Base-by-base conservation (phyloP, 2,888 invertebrate genomes). In the Chloroclysta siterata region DNA sequence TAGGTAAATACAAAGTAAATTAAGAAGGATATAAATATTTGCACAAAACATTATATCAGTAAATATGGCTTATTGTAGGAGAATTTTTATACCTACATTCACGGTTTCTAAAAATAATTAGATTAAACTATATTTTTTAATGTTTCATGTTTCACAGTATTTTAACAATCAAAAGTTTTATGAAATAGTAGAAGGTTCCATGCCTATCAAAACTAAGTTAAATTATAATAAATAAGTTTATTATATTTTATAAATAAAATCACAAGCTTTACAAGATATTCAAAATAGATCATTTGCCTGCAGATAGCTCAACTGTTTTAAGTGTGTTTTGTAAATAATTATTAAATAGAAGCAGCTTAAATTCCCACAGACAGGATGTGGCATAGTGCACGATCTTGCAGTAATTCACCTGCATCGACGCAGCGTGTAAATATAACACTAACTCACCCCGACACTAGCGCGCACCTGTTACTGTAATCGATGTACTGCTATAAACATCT, bases 391-490 rank as follows among this genome's bases (percentile, higher is more conserved):
- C 65, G 65, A 55, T 61, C 65, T 58, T 56, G 66, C 66, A 63
- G 62, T 66, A 60, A 51, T 13, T 28, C 57, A 63, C 65, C 65
- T 65, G 68, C 65, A 68, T 65, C 65, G 68, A 68, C 55, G 66
- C 69, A 72, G 59, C 53, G 63, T 69, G 82, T 87, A 87, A 85
- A 86, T 87, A 87, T 85, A 85, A 85, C 87, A 82, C 84, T 90
- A 85, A 85, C 84, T 89, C 88, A 86, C 77, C 72, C 78, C 69
- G 76, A 84, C 84, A 83, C 82, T 90, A 85, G 75, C 76, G 69
- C 79, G 81, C 90, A 90, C 90, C 90, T 89, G 90, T 84, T 84
- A 84, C 89, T 64, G 76, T 84, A 84, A 88, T 87, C 85, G 85
- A 87, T 86, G 86, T 79, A 78, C 78, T 77, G 68, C 68, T 65